Base-by-base conservation (phyloP, 2,888 invertebrate genomes). In the Chaetogeoica ovagalla region DNA sequence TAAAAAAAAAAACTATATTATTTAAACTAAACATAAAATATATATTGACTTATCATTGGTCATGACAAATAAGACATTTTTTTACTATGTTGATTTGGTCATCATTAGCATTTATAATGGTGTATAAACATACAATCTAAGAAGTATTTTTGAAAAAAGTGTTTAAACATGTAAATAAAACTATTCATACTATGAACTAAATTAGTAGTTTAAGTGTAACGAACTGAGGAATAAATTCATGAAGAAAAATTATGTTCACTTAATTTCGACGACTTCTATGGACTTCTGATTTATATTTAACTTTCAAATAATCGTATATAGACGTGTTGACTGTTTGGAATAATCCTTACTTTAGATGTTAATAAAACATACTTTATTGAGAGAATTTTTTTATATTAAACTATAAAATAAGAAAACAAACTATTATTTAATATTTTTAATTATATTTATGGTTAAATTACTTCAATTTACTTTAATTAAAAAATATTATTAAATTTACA, bases 21-120 rank as follows among this genome's bases (percentile, higher is more conserved):
- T 37, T 76, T 4, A 66, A 69, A 37, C n/a, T 6, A n/a, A 62
- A 57, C 4, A 23, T 59, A 77, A 66, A 60, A 66, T 48, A 23
- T 23, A 60, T 59, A 57, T 23, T n/a, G 73, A 39, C 7, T 30
- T 13, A 60, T 60, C 23, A 21, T 23, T 55, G 19, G 8, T 19
- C 4, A 48, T 15, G 1, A 48, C 11, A 1, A 48, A 48, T 15
- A 52, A 52, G 15, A 55, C 5, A 55, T 19, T 55, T 55, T 55
- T 19, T 55, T 17, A 52, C 52, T 17, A 30, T 30, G 17, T 52
- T 7, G 11, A 19, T 19, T 55, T 7, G 11, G 11, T 55, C 19
- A 55, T 3, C 48, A 48, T 11, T 13, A 48, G 13, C 15, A 55
- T 4, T 15, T 52, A 13, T 17, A 13, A 52, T 52, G 52, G 19